Conservation (phyloP, 1,140 invertebrate species). For the Scaptomyza hsui region DNA sequence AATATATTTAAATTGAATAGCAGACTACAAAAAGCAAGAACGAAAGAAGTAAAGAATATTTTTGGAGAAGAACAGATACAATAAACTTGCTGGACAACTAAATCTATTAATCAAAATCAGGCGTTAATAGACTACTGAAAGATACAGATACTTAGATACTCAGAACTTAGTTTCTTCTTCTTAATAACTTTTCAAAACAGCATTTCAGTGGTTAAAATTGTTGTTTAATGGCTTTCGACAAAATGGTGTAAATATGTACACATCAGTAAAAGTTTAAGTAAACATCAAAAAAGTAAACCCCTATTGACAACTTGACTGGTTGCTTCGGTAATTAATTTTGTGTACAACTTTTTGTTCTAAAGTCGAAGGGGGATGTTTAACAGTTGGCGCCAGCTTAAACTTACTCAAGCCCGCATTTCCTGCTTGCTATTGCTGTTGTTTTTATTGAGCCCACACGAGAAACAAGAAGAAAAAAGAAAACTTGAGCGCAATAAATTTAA, state of each 20-base stretch:
- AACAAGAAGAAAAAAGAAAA: not conserved
- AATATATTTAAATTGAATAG: slow-evolving; percentile 47
- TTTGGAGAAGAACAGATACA: not conserved
- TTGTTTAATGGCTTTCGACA: not conserved
- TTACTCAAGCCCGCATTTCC: slow-evolving; percentile 39
- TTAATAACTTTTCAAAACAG: not conserved
- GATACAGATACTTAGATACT: slow-evolving; percentile 2
- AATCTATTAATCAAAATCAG: slow-evolving; percentile 47
- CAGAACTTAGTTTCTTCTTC: no score
- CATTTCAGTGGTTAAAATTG: not conserved
- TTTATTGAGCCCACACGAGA: slow-evolving; percentile 24
- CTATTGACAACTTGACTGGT: slow-evolving; percentile 12
- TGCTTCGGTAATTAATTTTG: slow-evolving; percentile 19
- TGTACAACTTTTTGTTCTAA: slow-evolving; percentile 4
- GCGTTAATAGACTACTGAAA: slow-evolving; percentile 18
- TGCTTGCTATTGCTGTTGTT: not conserved
- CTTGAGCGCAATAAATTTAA: slow-evolving; percentile 41
- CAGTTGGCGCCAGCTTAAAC: not conserved
- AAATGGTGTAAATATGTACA: slow-evolving; percentile 2
- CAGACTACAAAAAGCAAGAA: not conserved
- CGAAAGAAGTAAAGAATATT: not conserved
- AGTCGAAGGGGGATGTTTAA: not conserved
- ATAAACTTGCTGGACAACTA: slow-evolving; percentile 12
- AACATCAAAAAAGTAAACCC: not conserved
- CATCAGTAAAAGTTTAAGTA: not conserved